Evolutionary conservation across 2,797 vertebrate species (phyloP).

Genomic region (Perodicticus potto): DNA sequence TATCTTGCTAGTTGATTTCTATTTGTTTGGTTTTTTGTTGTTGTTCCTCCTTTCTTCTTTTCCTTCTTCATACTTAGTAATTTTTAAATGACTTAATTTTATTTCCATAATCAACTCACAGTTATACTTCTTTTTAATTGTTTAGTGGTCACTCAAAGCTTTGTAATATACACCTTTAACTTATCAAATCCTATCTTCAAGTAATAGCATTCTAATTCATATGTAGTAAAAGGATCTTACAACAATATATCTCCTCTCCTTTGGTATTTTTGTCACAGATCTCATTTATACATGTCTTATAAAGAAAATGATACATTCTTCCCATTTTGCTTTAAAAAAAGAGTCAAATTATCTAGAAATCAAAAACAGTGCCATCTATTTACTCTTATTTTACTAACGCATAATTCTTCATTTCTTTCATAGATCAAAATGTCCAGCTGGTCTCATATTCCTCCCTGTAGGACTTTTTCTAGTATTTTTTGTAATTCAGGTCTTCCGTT

Average conservation of each 20-base stretch:
- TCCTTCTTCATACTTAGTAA: neutral
- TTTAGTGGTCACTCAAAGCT: neutral
- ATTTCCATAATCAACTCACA: neutral
- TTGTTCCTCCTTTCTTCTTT: neutral
- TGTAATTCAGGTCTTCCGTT: neutral
- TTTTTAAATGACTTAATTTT: neutral
- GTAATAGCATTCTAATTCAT: neutral
- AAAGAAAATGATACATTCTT: neutral
- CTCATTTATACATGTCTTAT: neutral
- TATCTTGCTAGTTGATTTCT: neutral
- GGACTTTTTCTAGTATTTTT: conserved; percentile 7
- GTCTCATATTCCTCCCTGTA: neutral
- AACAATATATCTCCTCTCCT: neutral
- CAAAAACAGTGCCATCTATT: neutral
- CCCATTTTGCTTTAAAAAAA: neutral
- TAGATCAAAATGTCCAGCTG: neutral
- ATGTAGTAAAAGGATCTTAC: neutral
- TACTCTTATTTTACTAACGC: neutral
- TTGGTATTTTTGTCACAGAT: neutral
- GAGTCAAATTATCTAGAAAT: neutral
- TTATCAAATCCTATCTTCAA: neutral
- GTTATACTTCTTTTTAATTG: neutral
- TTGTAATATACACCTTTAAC: neutral
- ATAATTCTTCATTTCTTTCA: neutral
- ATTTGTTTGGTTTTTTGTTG: neutral